Evolutionary conservation across 2,888 invertebrate genomes (phyloP), one percentile per base, ranked within the genome.

Genomic region (Oligia fasciuncula): DNA sequence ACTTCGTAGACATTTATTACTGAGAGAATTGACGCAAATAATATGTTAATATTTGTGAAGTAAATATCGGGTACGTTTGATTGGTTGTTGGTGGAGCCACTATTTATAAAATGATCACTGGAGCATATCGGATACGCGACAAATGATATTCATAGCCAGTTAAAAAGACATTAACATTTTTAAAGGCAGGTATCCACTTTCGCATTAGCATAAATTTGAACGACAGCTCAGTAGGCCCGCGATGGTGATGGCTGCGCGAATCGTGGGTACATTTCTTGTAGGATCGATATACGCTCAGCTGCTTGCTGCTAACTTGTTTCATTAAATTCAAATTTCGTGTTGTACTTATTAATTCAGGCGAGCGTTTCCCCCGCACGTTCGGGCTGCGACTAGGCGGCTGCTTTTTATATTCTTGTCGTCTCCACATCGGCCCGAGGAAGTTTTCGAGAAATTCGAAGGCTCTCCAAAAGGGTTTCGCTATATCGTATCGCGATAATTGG

Each of bases 311-410:
- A 97, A 97, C 95, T 97, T 97, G 97, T 97, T 97, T 97, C 97
- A 97, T 97, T 97, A 97, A 97, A 97, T 97, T 97, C 96, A 97
- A 97, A 97, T 97, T 97, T 96, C 95, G 95, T 96, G 97, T 96
- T 97, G 95, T 96, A 96, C 95, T 97, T 97, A 97, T 97, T 97
- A 97, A 97, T 97, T 97, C 96, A 96, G 93, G 93, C 91, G 92
- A 91, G 91, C 94, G 94, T 94, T 95, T 94, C 91, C 92, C 88
- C 92, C 92, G 93, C 93, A 94, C 95, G 94, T 92, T 92, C 90
- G 90, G 54, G 83, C 84, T 80, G 91, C 90, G 90, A 90, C 91
- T 92, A 90, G 89, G 88, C 89, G 88, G 90, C 89, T 92, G 93
- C 91, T 96, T 96, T 96, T 96, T 95, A 95, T 95, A 95, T 95